Evolutionary conservation across 2,888 invertebrate genomes (phyloP).

Genomic region (Pherbina coryleti): DNA sequence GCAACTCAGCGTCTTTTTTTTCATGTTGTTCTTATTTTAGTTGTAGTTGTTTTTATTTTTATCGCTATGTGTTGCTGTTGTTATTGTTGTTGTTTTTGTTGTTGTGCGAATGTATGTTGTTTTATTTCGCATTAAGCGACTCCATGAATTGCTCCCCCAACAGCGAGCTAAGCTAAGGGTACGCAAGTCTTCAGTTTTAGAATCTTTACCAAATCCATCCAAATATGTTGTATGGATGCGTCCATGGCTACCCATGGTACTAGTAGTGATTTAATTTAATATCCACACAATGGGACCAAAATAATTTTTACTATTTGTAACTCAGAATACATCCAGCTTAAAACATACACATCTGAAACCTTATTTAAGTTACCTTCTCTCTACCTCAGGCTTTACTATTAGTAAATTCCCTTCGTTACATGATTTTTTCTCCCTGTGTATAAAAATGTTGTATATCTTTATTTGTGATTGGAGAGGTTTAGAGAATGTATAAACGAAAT

Average conservation of each 20-base stretch:
- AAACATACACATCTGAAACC: too few species aligned
- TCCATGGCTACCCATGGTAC: too few species aligned
- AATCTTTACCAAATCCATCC: background rate
- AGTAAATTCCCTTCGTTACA: too few species aligned
- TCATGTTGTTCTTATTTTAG: slow-evolving; percentile 12
- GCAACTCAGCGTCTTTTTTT: slow-evolving; percentile 43
- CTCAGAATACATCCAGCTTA: too few species aligned
- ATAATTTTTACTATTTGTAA: background rate
- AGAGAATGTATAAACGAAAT: too few species aligned
- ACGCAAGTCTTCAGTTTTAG: background rate
- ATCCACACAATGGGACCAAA: background rate
- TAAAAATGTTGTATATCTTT: too few species aligned
- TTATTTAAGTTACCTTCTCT: too few species aligned
- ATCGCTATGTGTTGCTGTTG: background rate
- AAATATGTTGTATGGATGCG: background rate
- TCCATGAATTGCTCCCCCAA: background rate
- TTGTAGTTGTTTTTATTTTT: background rate
- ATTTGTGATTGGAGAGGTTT: too few species aligned
- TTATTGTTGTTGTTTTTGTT: background rate
- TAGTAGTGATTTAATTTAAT: background rate
- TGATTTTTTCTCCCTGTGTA: too few species aligned
- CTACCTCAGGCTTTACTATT: too few species aligned
- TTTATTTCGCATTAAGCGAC: background rate
- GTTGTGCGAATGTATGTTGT: background rate
- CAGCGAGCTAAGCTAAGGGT: background rate